Base-by-base conservation (phyloP, 2,113 vertebrate species). In the Antennarius striatus region DNA sequence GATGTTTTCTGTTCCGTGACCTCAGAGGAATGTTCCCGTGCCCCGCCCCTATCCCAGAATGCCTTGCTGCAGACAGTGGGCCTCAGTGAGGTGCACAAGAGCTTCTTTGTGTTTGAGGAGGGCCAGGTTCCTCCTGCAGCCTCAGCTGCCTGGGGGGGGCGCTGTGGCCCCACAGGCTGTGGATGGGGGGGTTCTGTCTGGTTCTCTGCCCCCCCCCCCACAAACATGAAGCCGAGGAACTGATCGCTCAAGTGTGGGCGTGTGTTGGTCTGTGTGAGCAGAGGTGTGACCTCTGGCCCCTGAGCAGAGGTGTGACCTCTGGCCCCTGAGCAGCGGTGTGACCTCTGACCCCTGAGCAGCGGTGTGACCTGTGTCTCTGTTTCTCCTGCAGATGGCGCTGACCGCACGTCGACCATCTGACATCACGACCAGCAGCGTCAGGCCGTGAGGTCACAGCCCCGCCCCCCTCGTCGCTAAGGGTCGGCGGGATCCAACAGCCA, bases 381-480 rank as follows among this genome's bases (percentile, higher is more conserved):
- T 49, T 13, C 68, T 30, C 73, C 43, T 68, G 56, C 13, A 91
- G 97, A 99, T 58, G 96, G 96, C 28, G 94, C 96, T 0, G 97
- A 99, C 89, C 94, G 96, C 89, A 99, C 96, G 66, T 98, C 97
- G 65, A 98, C 97, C 1, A 99, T 98, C 92, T 94, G 92, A 93
- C 52, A 39, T 2, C 62, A 94, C 91, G 90, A 92, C 86, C 60
- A 75, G 52, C 75, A 60, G 83, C 77, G 84, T n/a, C n/a, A n/a
- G n/a, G 86, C 68, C 79, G 75, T 15, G 71, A 81, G 77, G 80
- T 87, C 86, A 79, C 77, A 70, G 14, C 71, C 68, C 61, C 76
- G 75, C 72, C 84, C 46, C 63, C 57, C 73, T 82, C 75, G 57
- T 68, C 76, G 53, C 63, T 70, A 63, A 73, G 81, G 79, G 80